These are phyloP conservation scores for Ptiloglossa arizonensis DNA, from an alignment of 1,140 invertebrate genomes.

Conservation along the genomic window DNA sequence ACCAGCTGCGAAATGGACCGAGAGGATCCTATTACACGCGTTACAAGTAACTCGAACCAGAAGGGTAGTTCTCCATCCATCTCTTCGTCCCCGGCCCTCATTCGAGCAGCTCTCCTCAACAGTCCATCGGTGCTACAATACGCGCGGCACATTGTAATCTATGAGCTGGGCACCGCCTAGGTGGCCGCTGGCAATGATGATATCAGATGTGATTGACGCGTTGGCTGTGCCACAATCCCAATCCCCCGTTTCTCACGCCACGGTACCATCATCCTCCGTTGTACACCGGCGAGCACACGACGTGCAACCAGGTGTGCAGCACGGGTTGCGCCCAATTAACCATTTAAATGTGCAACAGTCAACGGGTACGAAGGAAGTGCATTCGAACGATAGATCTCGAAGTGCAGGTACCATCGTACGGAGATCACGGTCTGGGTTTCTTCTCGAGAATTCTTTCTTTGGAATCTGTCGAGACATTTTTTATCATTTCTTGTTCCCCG, in stretches of 20 bases:
- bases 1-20: background rate
- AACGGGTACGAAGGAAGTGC: background rate
- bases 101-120: constrained; percentile 14
- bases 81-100: background rate
- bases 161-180: constrained; percentile 46
- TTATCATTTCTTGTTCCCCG: too few relatives aligned
- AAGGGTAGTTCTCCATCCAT: background rate
- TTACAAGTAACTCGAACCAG: background rate
- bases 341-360: background rate
- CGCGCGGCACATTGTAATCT: constrained; percentile 64
- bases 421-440: too few relatives aligned
- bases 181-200: constrained; percentile 61
- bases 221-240: constrained; percentile 51
- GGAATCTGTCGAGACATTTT: too few relatives aligned
- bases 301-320: background rate
- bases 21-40: background rate
- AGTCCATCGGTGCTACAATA: constrained; percentile 59
- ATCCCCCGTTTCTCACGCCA: constrained; percentile 22
- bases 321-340: background rate
- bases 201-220: constrained; percentile 71
- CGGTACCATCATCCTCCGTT: constrained; percentile 9
- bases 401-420: too few relatives aligned
- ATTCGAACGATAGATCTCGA: background rate
- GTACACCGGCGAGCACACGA: too few relatives aligned
- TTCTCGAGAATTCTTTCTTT: too few relatives aligned